Conservation (phyloP, 2,797 vertebrate species). For the Zalophus californianus region DNA sequence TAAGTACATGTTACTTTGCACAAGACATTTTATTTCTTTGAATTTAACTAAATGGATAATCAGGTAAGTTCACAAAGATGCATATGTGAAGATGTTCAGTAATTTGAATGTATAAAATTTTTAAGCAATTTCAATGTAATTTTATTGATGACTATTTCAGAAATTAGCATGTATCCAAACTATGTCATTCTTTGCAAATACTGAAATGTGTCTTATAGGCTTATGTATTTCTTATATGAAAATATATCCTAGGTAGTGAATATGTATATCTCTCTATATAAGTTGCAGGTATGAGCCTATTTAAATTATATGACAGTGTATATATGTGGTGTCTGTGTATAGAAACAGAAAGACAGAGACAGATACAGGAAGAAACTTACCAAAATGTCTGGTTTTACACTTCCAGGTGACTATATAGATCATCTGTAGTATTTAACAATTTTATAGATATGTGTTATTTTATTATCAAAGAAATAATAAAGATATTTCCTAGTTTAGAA, state of each 20-base stretch:
- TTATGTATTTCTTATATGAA: background rate
- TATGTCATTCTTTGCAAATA: background rate
- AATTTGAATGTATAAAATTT: background rate
- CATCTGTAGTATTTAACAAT: background rate
- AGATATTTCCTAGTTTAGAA: background rate
- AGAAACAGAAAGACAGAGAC: background rate
- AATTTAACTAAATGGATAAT: background rate
- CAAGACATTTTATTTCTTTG: background rate
- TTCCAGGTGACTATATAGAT: background rate
- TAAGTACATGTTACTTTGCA: background rate
- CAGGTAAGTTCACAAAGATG: background rate
- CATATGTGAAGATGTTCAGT: background rate
- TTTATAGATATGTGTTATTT: background rate
- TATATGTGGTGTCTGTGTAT: background rate
- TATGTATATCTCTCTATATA: rapidly evolving
- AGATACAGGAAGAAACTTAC: background rate
- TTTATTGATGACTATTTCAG: background rate
- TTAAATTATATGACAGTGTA: background rate
- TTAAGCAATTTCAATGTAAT: background rate
- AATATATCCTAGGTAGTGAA: background rate
- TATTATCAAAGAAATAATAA: background rate
- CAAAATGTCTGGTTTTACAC: background rate
- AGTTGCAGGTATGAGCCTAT: background rate
- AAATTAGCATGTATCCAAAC: background rate
- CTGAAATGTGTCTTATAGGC: background rate